Base-by-base conservation (phyloP, 2,888 invertebrate species). In the Drosophila testacea region DNA sequence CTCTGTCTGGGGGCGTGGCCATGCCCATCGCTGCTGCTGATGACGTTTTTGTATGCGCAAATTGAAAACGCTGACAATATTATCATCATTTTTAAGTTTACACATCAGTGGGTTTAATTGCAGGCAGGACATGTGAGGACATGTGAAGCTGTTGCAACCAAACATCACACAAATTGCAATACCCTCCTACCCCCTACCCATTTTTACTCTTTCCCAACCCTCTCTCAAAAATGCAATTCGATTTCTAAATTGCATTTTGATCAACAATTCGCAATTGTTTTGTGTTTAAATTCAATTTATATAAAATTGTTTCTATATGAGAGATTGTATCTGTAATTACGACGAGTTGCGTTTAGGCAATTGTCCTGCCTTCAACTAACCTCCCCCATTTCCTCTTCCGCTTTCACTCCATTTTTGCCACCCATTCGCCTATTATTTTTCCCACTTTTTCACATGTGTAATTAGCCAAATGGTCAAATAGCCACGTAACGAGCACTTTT, bases 41-140 rank as follows among this genome's bases (percentile, higher is more conserved):
- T 83, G 81, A 79, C 74, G 72, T 75, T 79, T 78, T 72, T 85
- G 83, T 86, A 69, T 79, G 81, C 84, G 88, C 84, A 88, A 90
- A 90, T 86, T 90, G 87, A 86, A 84, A 90, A 90, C 88, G 88
- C 70, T 81, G 82, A 89, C 91, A 91, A 91, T 91, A 85, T 91
- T 92, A 92, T 92, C 92, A 75, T 79, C 70, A 77, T 87, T 91
- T 91, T 91, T 89, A 90, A 90, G 91, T 92, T 92, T 88, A 91
- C 92, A 91, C 92, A 92, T 92, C 92, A 90, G 77, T 91, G 92
- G 82, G 77, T 86, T 90, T 88, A 86, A 92, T 90, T 88, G 89
- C 77, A 77, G 80, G 64, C 71, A n/a, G 38, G 38, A 54, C 27
- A 48, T 59, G 32, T 6, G 11, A 50, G 61, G 11, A 57, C 36